Conservation (phyloP, 92 coral and sea anemone genomes). For the Blastomussa wellsi region DNA sequence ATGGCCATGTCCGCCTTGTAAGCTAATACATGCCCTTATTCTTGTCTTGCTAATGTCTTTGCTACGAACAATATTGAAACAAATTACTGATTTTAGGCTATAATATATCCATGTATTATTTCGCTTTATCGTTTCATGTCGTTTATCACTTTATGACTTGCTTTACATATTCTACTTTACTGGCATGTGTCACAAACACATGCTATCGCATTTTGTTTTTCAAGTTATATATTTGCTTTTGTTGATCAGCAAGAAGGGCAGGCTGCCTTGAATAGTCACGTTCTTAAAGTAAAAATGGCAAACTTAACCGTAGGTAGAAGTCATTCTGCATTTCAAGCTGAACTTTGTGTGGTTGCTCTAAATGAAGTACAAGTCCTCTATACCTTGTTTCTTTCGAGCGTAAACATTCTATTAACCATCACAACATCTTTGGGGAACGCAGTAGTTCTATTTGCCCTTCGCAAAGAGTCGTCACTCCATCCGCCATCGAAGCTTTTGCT, state of each 20-base stretch:
- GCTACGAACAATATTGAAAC: background rate
- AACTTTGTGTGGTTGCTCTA: background rate
- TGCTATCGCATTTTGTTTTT: background rate
- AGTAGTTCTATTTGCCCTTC: background rate
- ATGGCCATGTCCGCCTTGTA: background rate
- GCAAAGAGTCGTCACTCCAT: background rate
- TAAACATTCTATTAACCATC: background rate
- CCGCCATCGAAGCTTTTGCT: background rate
- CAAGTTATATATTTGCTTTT: background rate
- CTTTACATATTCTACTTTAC: background rate
- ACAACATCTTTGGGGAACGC: background rate
- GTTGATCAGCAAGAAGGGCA: background rate
- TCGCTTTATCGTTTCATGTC: background rate
- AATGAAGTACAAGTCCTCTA: background rate
- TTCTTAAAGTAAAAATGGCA: background rate
- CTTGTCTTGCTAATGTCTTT: background rate
- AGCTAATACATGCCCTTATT: background rate
- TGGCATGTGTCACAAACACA: background rate
- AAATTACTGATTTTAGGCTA: background rate
- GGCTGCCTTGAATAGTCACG: background rate
- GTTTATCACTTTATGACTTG: background rate
- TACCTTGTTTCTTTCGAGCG: background rate
- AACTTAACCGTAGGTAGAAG: background rate
- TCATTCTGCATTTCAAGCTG: background rate
- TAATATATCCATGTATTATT: background rate